Percentiles rank a stretch among this genome's conserved stretches.
These are phyloP conservation scores for Homarus gammarus DNA, from an alignment of 2,888 invertebrate species.

Conservation along the genomic window DNA sequence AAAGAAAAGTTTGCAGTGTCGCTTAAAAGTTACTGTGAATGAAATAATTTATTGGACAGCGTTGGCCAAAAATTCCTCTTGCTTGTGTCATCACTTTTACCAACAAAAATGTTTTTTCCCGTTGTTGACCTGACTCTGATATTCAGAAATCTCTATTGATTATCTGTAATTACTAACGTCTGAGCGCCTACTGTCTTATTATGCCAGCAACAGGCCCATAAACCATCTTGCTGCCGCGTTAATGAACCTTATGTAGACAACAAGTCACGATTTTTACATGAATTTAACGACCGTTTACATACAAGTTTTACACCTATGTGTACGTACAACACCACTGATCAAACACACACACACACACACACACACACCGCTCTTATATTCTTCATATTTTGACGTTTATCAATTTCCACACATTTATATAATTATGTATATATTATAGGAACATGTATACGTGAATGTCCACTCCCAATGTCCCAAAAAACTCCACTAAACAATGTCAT, in stretches of 20 bases:
- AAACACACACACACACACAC: no score
- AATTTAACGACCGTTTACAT: no score
- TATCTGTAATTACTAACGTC: background rate
- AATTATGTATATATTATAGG: background rate
- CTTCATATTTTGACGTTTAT: conserved; percentile 42
- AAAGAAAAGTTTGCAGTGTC: background rate
- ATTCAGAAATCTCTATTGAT: background rate
- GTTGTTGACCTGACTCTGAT: background rate
- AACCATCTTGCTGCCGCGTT: background rate
- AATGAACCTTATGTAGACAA: background rate
- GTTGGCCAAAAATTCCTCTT: background rate
- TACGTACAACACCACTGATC: no score
- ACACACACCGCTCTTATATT: no score
- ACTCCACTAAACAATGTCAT: conserved; percentile 23
- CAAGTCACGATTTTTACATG: no score
- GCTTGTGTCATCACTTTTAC: background rate
- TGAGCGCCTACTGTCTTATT: background rate
- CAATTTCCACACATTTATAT: conserved; percentile 31
- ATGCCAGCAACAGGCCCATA: background rate
- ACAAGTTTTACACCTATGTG: no score
- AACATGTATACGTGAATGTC: no score
- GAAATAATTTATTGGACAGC: background rate
- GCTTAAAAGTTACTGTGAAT: background rate
- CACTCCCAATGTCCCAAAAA: background rate
- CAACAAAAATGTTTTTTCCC: background rate